Percentiles rank a stretch among this genome's conserved stretches.
phyloP scores from a whole-genome alignment of 2,113 vertebrate genomes.

The Mixornis gularis region DNA sequence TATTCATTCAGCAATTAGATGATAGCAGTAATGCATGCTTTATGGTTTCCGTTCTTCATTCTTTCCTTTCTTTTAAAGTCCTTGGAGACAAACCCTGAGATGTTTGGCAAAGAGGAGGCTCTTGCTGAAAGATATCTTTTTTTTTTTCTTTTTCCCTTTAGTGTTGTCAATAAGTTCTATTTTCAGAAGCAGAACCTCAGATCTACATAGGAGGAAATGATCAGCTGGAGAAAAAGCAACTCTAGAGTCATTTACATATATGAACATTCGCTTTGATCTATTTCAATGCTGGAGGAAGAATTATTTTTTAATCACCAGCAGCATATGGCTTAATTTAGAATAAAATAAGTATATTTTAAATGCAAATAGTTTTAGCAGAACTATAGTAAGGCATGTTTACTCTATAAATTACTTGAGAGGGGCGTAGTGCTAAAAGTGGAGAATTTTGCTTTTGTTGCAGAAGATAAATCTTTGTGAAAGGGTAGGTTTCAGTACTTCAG shows the following conservation, averaged over 20 bases:
- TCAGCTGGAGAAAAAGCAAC: not conserved
- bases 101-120: slow-evolving; percentile 67
- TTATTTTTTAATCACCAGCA: not conserved
- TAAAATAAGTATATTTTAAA: slow-evolving; percentile 16
- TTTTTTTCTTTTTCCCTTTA: slow-evolving; percentile 37
- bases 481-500: not conserved
- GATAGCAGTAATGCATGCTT: slow-evolving; percentile 72
- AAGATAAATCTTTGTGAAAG: slow-evolving; percentile 2
- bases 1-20: slow-evolving; percentile 79
- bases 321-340: slow-evolving; percentile 33
- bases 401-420: not conserved
- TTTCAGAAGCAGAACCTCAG: slow-evolving; percentile 65
- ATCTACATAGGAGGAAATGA: slow-evolving; percentile 31
- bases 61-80: slow-evolving; percentile 72
- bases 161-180: slow-evolving; percentile 65
- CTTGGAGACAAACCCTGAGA: slow-evolving; percentile 70
- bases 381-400: not conserved
- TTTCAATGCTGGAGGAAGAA: not conserved
- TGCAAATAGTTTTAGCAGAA: slow-evolving; percentile 28
- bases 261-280: slow-evolving; percentile 5
- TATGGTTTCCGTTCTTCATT: slow-evolving; percentile 77
- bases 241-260: not conserved
- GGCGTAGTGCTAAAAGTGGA: not conserved
- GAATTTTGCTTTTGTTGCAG: not conserved
- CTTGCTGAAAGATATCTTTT: slow-evolving; percentile 66